phyloP scores from a whole-genome alignment of 2,888 invertebrate genomes.

The Phengaris alcon region DNA sequence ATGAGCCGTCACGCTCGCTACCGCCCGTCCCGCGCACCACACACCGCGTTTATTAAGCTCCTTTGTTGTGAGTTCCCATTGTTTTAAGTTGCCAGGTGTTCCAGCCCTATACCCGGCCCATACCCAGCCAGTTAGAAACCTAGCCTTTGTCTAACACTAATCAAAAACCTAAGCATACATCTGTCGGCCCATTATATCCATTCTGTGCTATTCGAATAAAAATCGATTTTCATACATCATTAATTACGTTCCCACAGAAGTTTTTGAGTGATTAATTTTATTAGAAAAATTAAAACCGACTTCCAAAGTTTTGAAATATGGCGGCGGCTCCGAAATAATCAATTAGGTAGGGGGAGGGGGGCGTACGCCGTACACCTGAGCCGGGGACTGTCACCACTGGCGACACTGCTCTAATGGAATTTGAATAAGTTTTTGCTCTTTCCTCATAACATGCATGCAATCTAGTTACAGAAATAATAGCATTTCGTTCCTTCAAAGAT shows the following conservation, averaged over 20 bases:
- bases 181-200: constrained; percentile 4
- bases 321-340: constrained; percentile 12
- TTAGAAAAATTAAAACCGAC: constrained; percentile 12
- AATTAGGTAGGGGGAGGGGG: background rate
- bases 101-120: constrained; percentile 10
- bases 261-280: constrained; percentile 16
- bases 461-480: constrained; percentile 44
- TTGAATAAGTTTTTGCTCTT: constrained; percentile 24
- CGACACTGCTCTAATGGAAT: background rate
- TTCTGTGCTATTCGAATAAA: background rate
- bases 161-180: constrained; percentile 27
- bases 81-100: constrained; percentile 40
- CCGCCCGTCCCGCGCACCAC: background rate
- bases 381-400: constrained; percentile 9
- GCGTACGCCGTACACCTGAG: background rate
- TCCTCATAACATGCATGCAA: constrained; percentile 36
- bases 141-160: constrained; percentile 28
- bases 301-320: constrained; percentile 14
- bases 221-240: constrained; percentile 13
- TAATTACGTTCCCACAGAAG: constrained; percentile 2
- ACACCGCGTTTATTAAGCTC: constrained; percentile 34
- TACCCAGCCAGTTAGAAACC: constrained; percentile 24
- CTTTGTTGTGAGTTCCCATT: constrained; percentile 36
- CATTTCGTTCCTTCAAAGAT: constrained; percentile 50
- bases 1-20: background rate